Conservation (phyloP, 2,797 vertebrate species). For the Avahi laniger region DNA sequence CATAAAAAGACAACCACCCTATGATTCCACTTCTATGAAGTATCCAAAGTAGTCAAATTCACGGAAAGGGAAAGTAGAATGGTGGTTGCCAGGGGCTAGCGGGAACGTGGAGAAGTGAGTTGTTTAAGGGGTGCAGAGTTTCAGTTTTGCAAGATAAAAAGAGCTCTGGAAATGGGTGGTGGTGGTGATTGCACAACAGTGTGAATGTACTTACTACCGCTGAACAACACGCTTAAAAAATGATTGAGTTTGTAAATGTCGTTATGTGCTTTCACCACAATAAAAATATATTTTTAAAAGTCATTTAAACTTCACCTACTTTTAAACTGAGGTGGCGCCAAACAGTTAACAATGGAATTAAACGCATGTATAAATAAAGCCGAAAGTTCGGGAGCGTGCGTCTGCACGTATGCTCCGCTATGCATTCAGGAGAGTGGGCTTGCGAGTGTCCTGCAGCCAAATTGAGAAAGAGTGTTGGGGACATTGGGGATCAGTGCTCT, state of each 20-base stretch:
- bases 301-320: not conserved
- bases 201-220: fast-evolving
- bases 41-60: not conserved
- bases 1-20: not conserved
- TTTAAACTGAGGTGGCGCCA: not conserved
- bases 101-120: fast-evolving
- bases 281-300: not conserved
- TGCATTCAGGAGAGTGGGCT: not conserved
- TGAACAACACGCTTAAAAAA: not conserved
- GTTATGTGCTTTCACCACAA: not conserved
- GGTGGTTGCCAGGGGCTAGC: not conserved
- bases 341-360: not conserved
- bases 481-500: not conserved
- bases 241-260: not conserved
- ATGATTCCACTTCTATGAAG: too few species aligned
- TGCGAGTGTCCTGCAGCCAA: not conserved
- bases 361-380: fast-evolving
- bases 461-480: not conserved
- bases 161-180: not conserved
- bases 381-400: fast-evolving
- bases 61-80: not conserved
- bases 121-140: not conserved
- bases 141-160: not conserved
- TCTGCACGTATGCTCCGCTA: fast-evolving
- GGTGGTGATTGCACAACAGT: fast-evolving